phyloP scores from a whole-genome alignment of 2,113 vertebrate genomes.

The Trichomycterus rosablanca region DNA sequence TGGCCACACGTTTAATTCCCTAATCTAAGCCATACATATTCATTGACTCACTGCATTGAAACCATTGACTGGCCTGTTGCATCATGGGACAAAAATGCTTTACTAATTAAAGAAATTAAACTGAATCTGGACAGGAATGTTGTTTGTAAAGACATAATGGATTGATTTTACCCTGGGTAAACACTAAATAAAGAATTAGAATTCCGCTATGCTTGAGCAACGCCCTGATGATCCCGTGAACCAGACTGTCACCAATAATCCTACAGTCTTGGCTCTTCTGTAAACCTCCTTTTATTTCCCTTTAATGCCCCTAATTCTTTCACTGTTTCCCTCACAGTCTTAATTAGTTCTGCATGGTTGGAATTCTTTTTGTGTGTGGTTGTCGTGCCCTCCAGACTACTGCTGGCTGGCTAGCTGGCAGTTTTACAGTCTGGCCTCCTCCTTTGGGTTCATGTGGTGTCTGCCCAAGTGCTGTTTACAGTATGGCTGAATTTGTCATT shows the following conservation, averaged over 20 bases:
- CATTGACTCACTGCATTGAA: too few species aligned
- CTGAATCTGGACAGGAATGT: too few species aligned
- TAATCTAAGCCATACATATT: too few species aligned
- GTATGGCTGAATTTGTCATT: conserved; percentile 1
- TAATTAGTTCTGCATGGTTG: conserved; percentile 59
- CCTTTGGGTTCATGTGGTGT: conserved; percentile 45
- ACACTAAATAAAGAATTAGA: too few species aligned
- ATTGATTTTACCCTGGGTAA: too few species aligned
- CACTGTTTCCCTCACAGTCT: conserved; percentile 32
- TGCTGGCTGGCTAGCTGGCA: conserved; percentile 52
- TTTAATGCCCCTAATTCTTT: neutral
- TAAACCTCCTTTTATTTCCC: conserved; percentile 31
- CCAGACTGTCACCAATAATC: neutral
- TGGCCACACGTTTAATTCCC: too few species aligned
- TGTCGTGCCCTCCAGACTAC: conserved; percentile 50
- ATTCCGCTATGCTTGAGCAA: too few species aligned
- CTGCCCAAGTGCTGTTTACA: conserved; percentile 44
- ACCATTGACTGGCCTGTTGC: too few species aligned
- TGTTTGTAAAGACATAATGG: too few species aligned
- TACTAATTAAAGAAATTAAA: too few species aligned
- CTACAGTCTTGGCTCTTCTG: conserved; percentile 43
- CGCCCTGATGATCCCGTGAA: too few species aligned
- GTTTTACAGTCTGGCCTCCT: conserved; percentile 47
- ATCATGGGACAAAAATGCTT: too few species aligned
- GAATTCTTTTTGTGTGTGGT: conserved; percentile 53